Evolutionary conservation across 2,113 vertebrate species (phyloP).

Genomic region (rabbit (Oryctolagus cuniculus)): mOryCun1.1 NC_091435.1:170910501-170911000

Average conservation of each 20-base stretch:
- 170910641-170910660: not conserved
- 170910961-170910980: constrained; percentile 27
- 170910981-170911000: not conserved
- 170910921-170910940: not conserved
- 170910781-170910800: not conserved
- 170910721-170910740: not conserved
- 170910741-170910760: not conserved
- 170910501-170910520: too few relatives aligned
- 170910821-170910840: not conserved
- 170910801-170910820: not conserved
- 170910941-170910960: not conserved
- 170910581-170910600: not conserved
- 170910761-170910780: not conserved
- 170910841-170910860: not conserved
- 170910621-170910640: not conserved
- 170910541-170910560: not conserved
- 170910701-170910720: not conserved
- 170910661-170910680: not conserved
- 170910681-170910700: not conserved
- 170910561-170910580: not conserved
- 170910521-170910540: too few relatives aligned
- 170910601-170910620: not conserved
- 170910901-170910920: not conserved
- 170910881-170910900: not conserved
- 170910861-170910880: not conserved